Evolutionary conservation across 1,140 invertebrate genomes (phyloP).

Genomic region (Diorhabda elongata): DNA sequence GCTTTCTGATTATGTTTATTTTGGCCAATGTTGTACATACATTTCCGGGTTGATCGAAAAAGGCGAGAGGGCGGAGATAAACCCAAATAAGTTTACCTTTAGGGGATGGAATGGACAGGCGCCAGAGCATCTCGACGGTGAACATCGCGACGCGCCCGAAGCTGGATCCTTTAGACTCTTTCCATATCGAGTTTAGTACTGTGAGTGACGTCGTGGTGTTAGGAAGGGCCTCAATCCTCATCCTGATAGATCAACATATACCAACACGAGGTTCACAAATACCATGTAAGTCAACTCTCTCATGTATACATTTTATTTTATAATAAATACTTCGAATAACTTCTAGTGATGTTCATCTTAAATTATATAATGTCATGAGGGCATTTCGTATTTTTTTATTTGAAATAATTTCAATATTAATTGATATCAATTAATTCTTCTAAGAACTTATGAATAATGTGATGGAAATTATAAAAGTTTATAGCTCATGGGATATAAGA

Average conservation of each 20-base stretch:
- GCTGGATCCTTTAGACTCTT: conserved; percentile 18
- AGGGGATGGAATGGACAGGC: conserved; percentile 28
- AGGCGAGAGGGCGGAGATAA: conserved; percentile 14
- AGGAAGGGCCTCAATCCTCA: conserved; percentile 11
- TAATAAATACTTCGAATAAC: too few species aligned
- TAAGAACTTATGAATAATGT: too few species aligned
- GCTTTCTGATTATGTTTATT: conserved; percentile 15
- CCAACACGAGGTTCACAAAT: too few species aligned
- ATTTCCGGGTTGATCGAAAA: conserved; percentile 2
- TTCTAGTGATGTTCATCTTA: too few species aligned
- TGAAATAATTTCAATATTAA: too few species aligned
- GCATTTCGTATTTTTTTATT: too few species aligned
- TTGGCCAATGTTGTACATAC: conserved; percentile 12
- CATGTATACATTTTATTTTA: too few species aligned
- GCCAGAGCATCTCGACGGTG: conserved; percentile 16
- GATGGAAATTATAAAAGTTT: too few species aligned
- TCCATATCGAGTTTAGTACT: conserved; percentile 22
- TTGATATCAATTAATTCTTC: too few species aligned
- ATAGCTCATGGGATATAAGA: too few species aligned
- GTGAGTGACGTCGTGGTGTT: conserved; percentile 25
- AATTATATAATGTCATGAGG: too few species aligned
- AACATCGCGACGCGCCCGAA: conserved; percentile 18
- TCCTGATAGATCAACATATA: background rate
- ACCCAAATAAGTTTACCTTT: conserved; percentile 18
- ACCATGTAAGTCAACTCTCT: too few species aligned